A percentile compares a stretch with the other conserved stretches of the same genome.
phyloP scores from a whole-genome alignment of 2,113 vertebrate genomes.

The Phylloscopus trochilus region DNA sequence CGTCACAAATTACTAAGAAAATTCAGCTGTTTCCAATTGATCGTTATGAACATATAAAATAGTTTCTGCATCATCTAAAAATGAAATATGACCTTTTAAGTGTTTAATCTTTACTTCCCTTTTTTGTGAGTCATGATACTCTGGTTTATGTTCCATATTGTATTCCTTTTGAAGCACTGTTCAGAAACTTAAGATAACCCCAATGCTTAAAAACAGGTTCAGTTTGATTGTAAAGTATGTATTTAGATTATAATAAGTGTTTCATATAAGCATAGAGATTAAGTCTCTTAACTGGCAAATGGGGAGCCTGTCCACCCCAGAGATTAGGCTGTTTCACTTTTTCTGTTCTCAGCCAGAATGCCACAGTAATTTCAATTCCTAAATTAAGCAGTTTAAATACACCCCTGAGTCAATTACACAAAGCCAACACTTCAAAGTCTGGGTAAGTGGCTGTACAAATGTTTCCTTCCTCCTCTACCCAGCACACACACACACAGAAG shows the following conservation, averaged over 20 bases:
- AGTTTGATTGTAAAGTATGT: background rate
- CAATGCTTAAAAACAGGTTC: background rate
- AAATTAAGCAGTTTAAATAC: background rate
- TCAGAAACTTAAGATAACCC: background rate
- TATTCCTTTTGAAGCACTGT: background rate
- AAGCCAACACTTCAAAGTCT: background rate
- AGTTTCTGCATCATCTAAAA: constrained; percentile 15
- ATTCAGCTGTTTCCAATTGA: constrained; percentile 18
- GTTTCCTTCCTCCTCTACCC: background rate
- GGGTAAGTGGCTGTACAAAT: background rate
- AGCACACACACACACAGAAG: background rate
- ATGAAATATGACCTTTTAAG: constrained; percentile 41
- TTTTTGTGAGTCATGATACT: constrained; percentile 28
- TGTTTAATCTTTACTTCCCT: background rate
- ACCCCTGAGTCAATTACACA: background rate
- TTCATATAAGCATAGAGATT: background rate
- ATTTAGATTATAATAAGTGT: background rate
- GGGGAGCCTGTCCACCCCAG: background rate
- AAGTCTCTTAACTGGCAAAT: background rate
- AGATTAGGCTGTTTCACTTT: background rate
- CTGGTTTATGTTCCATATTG: constrained; percentile 8
- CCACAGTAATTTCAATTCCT: background rate
- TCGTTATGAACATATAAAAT: constrained; percentile 1
- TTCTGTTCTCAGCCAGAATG: background rate
- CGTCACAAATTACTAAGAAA: constrained; percentile 52